A percentile compares a stretch with the other conserved stretches of the same genome.
phyloP scores from a whole-genome alignment of 2,888 invertebrate species.

The Macrophya annulata region DNA sequence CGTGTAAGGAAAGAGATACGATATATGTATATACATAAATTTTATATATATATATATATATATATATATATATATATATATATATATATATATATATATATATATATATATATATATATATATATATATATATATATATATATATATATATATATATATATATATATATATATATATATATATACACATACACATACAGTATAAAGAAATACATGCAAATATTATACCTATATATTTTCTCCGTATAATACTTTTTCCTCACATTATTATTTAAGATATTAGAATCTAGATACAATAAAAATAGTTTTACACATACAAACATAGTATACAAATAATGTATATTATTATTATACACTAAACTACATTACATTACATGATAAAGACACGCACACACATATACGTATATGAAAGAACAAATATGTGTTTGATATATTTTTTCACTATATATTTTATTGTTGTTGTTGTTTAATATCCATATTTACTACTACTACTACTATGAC shows the following conservation, averaged over 20 bases:
- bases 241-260: not conserved
- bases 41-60: not conserved
- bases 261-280: not conserved
- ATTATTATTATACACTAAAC: too few species aligned
- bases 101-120: not conserved
- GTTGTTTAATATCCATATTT: not conserved
- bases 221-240: not conserved
- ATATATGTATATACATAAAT: not conserved
- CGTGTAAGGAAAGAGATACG: not conserved
- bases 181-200: not conserved
- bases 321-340: too few species aligned
- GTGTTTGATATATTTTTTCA: conserved; percentile 69
- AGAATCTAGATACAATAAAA: not conserved
- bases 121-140: not conserved
- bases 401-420: not conserved
- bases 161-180: not conserved
- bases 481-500: not conserved
- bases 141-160: not conserved
- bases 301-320: not conserved
- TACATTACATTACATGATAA: too few species aligned
- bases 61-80: not conserved
- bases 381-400: not conserved
- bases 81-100: too few species aligned
- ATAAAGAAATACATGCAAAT: not conserved
- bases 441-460: conserved; percentile 69